These are phyloP conservation scores for Plectropomus leopardus DNA, from an alignment of 2,113 vertebrate species.

Conservation along the genomic window DNA sequence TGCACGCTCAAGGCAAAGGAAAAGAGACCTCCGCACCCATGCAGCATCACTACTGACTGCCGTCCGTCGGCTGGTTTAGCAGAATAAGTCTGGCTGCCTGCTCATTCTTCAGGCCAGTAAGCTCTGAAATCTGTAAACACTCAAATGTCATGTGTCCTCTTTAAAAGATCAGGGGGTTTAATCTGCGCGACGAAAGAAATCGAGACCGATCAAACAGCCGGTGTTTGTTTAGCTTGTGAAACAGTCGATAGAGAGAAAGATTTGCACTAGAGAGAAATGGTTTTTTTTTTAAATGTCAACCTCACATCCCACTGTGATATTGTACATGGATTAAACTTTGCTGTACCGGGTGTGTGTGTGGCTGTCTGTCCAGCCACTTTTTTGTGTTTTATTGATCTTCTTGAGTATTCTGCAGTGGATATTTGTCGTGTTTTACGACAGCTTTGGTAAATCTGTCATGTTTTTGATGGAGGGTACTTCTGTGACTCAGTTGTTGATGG, in stretches of 20 bases:
- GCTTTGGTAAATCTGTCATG: conserved; percentile 33
- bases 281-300: conserved; percentile 46
- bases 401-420: conserved; percentile 57
- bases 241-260: conserved; percentile 21
- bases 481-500: conserved; percentile 37
- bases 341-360: conserved; percentile 39
- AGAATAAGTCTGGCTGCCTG: conserved; percentile 3
- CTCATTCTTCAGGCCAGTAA: conserved; percentile 35
- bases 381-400: conserved; percentile 59
- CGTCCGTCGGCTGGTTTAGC: conserved; percentile 1
- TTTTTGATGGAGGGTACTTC: conserved; percentile 34
- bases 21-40: conserved; percentile 12
- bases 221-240: conserved; percentile 28
- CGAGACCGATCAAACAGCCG: conserved; percentile 6
- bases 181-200: conserved; percentile 1
- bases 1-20: conserved; percentile 22
- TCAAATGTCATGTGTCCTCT: conserved; percentile 21
- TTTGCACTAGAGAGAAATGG: conserved; percentile 32
- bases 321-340: conserved; percentile 52
- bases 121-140: conserved; percentile 13
- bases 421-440: conserved; percentile 49
- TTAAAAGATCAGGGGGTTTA: conserved; percentile 23
- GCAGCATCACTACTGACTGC: conserved; percentile 27
- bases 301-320: conserved; percentile 59
- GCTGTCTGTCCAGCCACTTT: conserved; percentile 11